A percentile compares a stretch with the other conserved stretches of the same genome.
These are phyloP conservation scores for Zosterops japonicus DNA, from an alignment of 2,113 vertebrate genomes.

Conservation along the genomic window DNA sequence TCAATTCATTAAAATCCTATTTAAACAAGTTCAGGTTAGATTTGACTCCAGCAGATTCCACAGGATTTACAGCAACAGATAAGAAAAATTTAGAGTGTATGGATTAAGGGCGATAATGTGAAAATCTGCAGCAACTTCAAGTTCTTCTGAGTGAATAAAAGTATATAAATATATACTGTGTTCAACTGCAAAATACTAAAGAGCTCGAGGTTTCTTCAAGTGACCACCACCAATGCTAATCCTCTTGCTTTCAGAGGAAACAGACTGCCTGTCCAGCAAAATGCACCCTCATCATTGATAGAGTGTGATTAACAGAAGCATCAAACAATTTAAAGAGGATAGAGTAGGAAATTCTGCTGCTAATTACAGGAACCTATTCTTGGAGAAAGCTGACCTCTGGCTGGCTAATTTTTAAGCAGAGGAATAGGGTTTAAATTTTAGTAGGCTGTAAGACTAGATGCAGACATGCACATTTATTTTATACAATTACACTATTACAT, in stretches of 20 bases:
- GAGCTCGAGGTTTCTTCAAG: not conserved
- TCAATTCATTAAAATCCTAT: not conserved
- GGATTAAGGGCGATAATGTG: not conserved
- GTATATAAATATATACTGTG: not conserved
- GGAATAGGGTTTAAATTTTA: not conserved
- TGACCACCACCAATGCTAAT: not conserved
- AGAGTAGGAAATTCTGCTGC: not conserved
- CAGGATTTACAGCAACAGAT: not conserved
- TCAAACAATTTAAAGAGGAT: not conserved
- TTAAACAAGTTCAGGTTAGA: not conserved
- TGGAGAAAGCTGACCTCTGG: not conserved
- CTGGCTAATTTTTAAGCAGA: not conserved
- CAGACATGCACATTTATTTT: not conserved
- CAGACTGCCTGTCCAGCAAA: not conserved
- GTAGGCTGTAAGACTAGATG: not conserved
- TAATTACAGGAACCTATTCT: not conserved
- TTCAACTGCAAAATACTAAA: not conserved
- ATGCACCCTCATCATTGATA: not conserved
- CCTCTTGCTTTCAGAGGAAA: not conserved
- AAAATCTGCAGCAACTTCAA: not conserved
- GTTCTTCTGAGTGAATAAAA: not conserved
- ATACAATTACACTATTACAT: not conserved
- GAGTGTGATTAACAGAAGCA: not conserved
- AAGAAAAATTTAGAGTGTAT: not conserved
- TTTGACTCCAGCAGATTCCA: not conserved